Conservation (phyloP, 2,113 vertebrate species). For the human (Homo sapiens) region GRCh38 chrX:30064501-30065000, state of each 20-base stretch:
- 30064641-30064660: neutral
- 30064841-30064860: neutral
- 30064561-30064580: neutral
- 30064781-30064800: constrained; percentile 3
- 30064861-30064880: neutral
- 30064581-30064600: neutral
- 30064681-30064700: constrained; percentile 38
- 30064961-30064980: too few species aligned
- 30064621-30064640: neutral
- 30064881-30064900: neutral
- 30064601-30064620: neutral
- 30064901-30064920: neutral
- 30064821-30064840: neutral
- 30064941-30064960: too few species aligned
- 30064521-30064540: neutral
- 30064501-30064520: neutral
- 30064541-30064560: neutral
- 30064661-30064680: neutral
- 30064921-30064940: neutral
- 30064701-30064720: neutral
- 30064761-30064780: neutral
- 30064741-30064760: neutral
- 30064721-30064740: neutral
- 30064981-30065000: too few species aligned
- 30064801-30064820: neutral